Evolutionary conservation across 2,888 invertebrate species (phyloP).

Genomic region (Drosophila cracens): DNA sequence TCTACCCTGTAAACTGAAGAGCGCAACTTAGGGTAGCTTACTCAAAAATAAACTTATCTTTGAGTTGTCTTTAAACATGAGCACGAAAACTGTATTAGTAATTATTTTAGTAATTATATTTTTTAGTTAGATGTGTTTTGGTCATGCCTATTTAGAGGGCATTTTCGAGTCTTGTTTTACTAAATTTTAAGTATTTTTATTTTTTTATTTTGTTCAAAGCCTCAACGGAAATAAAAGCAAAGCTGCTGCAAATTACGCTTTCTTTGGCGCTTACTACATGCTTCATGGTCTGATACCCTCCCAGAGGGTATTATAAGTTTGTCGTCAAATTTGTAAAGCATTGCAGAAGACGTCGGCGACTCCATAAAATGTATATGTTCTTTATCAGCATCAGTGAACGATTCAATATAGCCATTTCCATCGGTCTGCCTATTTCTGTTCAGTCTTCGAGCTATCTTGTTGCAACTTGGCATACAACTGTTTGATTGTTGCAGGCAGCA

Average conservation of each 20-base stretch:
- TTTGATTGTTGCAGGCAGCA: neutral
- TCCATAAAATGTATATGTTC: neutral
- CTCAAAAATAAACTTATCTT: too few species aligned
- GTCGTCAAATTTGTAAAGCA: neutral
- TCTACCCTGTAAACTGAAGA: conserved; percentile 27
- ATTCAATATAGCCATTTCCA: neutral
- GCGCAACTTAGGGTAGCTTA: neutral
- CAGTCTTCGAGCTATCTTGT: neutral
- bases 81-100: neutral
- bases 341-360: neutral
- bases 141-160: neutral
- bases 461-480: neutral
- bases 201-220: conserved; percentile 12
- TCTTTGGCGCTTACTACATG: conserved; percentile 23
- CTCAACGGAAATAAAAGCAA: conserved; percentile 9
- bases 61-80: neutral
- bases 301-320: neutral
- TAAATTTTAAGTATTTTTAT: neutral
- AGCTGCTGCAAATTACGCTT: conserved; percentile 31
- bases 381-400: neutral
- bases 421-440: neutral
- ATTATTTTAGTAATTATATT: neutral
- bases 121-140: neutral
- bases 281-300: neutral
- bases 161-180: neutral